phyloP scores from a whole-genome alignment of 2,888 invertebrate genomes.

The Lissocephala sabroskyi region DNA sequence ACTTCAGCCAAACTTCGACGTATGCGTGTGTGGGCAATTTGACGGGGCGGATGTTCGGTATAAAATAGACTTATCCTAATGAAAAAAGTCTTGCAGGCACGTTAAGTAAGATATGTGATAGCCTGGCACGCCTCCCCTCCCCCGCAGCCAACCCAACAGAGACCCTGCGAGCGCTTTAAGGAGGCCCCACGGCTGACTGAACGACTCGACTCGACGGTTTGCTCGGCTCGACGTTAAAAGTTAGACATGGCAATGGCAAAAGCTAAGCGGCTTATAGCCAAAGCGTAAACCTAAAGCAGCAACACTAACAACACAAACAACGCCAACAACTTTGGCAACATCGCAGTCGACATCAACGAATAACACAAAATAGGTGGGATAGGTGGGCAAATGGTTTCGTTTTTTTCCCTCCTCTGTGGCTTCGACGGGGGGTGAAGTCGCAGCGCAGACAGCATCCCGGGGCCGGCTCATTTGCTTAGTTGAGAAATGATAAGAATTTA shows the following conservation, averaged over 20 bases:
- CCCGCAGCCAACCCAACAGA: background rate
- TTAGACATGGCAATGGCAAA: constrained; percentile 44
- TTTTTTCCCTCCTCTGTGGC: too few relatives aligned
- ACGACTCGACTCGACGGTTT: too few relatives aligned
- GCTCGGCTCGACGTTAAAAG: constrained; percentile 56
- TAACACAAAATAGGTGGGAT: too few relatives aligned
- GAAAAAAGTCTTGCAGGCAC: constrained; percentile 59
- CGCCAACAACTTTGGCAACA: constrained; percentile 3
- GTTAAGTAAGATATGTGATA: constrained; percentile 60
- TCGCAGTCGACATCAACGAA: background rate
- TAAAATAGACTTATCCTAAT: constrained; percentile 63
- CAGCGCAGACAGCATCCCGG: background rate
- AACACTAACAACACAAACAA: constrained; percentile 14
- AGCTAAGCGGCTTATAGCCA: constrained; percentile 47
- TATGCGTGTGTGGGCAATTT: constrained; percentile 17
- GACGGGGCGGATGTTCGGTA: constrained; percentile 38
- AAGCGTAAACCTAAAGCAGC: constrained; percentile 13
- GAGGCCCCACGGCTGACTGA: constrained; percentile 31
- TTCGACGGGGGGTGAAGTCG: too few relatives aligned
- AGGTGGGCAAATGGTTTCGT: too few relatives aligned
- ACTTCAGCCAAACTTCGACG: background rate
- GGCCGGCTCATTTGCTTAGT: constrained; percentile 20
- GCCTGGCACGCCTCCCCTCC: background rate
- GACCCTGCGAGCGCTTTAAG: constrained; percentile 26
- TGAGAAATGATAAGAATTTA: constrained; percentile 36